phyloP scores from a whole-genome alignment of 2,888 invertebrate species.

The Acanthosepion lycidas region DNA sequence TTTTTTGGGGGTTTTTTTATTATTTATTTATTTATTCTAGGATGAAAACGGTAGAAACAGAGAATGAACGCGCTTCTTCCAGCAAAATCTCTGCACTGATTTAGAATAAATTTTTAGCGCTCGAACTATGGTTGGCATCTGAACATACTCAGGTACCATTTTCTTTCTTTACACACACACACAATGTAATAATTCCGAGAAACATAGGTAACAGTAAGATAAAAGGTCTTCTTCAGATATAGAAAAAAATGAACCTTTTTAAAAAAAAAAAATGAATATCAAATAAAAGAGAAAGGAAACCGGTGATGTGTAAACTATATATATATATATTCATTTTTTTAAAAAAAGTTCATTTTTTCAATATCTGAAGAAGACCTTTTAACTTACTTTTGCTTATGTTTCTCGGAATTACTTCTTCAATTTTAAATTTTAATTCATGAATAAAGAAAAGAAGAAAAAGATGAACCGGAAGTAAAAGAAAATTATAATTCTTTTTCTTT shows the following conservation, averaged over 20 bases:
- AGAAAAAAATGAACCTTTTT: no score
- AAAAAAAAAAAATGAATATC: no score
- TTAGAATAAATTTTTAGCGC: no score
- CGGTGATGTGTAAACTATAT: no score
- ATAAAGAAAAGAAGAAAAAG: neutral
- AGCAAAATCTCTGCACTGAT: neutral
- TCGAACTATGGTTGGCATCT: neutral
- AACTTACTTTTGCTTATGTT: neutral
- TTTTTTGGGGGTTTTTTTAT: neutral
- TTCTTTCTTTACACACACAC: neutral
- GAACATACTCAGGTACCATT: neutral
- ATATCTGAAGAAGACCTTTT: neutral
- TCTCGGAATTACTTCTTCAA: neutral
- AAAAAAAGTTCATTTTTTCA: no score
- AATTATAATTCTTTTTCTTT: neutral
- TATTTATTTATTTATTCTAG: neutral
- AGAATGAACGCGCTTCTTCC: conserved; percentile 1
- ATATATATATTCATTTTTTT: no score
- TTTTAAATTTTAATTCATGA: neutral
- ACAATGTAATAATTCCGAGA: neutral
- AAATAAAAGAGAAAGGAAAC: no score
- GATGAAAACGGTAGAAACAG: neutral
- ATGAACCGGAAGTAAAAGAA: neutral
- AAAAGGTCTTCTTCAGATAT: neutral
- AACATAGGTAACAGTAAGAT: neutral